A percentile compares a stretch with the other conserved stretches of the same genome.
Evolutionary conservation across 2,113 vertebrate genomes (phyloP).

Genomic region (Nerophis lumbriciformis): DNA sequence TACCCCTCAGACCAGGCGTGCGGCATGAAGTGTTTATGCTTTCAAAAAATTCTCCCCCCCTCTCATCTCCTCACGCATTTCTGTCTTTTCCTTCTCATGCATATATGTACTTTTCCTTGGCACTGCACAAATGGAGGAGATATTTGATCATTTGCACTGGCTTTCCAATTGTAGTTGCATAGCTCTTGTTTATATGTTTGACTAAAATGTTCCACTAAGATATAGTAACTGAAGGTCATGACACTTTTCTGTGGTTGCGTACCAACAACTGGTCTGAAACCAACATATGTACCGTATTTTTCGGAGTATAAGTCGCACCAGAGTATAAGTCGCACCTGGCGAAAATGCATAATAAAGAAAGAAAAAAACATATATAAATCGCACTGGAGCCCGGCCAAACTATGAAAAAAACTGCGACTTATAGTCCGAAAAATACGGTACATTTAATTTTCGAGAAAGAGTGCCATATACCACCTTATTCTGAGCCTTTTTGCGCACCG

Average conservation of each 20-base stretch:
- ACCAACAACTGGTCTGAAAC: background rate
- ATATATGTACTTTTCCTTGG: background rate
- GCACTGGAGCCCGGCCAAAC: no score
- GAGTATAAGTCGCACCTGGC: no score
- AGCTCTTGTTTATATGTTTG: background rate
- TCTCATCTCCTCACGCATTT: background rate
- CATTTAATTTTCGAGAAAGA: background rate
- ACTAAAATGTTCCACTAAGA: background rate
- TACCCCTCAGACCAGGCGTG: background rate
- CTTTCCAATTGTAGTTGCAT: background rate
- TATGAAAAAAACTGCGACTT: no score
- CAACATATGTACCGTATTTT: no score
- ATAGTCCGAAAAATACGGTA: no score
- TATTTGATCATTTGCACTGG: slow-evolving; percentile 2
- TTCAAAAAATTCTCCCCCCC: background rate
- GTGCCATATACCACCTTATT: background rate
- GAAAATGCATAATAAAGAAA: no score
- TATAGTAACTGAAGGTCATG: background rate
- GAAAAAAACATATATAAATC: no score
- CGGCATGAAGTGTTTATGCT: background rate
- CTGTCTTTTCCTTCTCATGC: background rate
- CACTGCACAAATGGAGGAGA: background rate
- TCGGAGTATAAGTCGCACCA: no score
- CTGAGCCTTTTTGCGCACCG: background rate
- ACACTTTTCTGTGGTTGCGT: background rate